Evolutionary conservation across 2,113 vertebrate species (phyloP), one percentile per base, ranked within the genome.

Genomic region (Uria aalge): DNA sequence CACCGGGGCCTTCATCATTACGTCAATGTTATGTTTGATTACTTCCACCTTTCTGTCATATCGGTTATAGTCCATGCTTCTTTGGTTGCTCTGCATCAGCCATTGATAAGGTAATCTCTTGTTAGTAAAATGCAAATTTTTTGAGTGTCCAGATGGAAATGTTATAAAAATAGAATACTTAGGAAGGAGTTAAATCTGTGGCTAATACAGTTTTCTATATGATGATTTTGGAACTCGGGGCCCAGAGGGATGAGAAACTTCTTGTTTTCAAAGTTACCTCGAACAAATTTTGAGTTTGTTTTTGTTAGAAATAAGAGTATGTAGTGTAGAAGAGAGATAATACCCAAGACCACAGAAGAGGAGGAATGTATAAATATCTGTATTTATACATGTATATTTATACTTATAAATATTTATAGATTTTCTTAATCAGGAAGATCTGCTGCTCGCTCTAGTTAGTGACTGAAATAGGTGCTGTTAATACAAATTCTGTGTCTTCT

Each of bases 21-120:
- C 2, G 98, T 99, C 96, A 99, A 99, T 94, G 98, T 99, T 82
- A 99, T 99, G 99, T 99, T 99, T 97, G 99, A 99, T 98, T 99
- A 99, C 97, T 99, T 99, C 98, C 99, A 99, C 97, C 98, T 99
- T 76, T 99, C 99, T 32, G 99, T 99, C 96, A 98, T 99, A 91
- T 99, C 99, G 4, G 98, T 99, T 91, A 98, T 98, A 93, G 98
- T 99, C 94, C 99, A 99, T 75, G 99, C 99, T 50, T 99, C 99
- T 68, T 97, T 99, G 95, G 99, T 99, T 98, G 99, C 99, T 47
- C 98, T 99, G 89, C 99, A 99, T 97, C 99, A 99, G 89, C 99
- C 99, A 57, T 98, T 99, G 63, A 99, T 99, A 98, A 99, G 99
- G 99, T 99, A 97, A 98, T 87, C 50, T 43, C 63, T 27, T 43